Percentiles rank a stretch among this genome's conserved stretches.
Conservation (phyloP, 2,113 vertebrate species). For the Lophura nycthemera region DNA sequence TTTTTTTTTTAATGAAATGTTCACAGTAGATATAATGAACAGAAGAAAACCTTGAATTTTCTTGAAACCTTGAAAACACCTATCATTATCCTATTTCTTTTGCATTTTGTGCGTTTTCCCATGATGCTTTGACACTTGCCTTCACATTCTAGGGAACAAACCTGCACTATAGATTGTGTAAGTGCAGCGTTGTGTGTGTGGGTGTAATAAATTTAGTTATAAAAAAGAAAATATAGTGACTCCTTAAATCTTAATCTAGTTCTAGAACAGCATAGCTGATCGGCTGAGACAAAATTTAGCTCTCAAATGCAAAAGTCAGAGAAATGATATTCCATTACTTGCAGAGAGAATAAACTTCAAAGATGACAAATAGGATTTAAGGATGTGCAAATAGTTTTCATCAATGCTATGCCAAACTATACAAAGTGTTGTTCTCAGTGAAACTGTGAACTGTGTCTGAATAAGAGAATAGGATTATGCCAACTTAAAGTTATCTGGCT, state of each 20-base stretch:
- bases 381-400: not conserved
- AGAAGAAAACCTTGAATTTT: not conserved
- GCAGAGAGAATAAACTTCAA: not conserved
- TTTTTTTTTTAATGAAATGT: not conserved
- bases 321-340: not conserved
- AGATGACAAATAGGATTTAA: not conserved
- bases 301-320: not conserved
- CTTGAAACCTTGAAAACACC: not conserved
- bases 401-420: not conserved
- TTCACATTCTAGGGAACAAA: not conserved
- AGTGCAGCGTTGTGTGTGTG: not conserved
- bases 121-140: not conserved
- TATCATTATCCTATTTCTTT: not conserved
- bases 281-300: not conserved
- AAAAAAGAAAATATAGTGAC: not conserved
- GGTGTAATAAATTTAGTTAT: not conserved
- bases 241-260: not conserved
- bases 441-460: not conserved
- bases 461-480: not conserved
- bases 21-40: not conserved
- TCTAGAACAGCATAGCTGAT: not conserved
- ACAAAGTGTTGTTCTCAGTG: not conserved
- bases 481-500: constrained; percentile 3
- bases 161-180: not conserved
- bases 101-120: not conserved